These are phyloP conservation scores for Chaetogeoica ovagalla DNA, from an alignment of 2,888 invertebrate species.

Conservation along the genomic window DNA sequence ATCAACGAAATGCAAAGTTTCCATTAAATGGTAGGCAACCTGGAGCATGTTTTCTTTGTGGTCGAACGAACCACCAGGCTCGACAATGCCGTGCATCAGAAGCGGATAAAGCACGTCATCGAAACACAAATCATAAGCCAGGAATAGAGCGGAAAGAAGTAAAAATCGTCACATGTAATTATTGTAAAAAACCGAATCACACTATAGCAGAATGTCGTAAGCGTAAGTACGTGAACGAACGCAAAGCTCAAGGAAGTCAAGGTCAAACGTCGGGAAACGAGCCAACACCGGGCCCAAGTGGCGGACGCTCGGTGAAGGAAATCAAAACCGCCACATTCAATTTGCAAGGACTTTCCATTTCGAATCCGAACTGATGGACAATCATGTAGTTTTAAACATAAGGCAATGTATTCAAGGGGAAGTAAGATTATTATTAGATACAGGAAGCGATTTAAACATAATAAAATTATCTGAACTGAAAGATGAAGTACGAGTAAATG, in stretches of 20 bases:
- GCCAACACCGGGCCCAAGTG: constrained; percentile 15
- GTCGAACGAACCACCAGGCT: background rate
- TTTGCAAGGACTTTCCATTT: constrained; percentile 14
- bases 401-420: background rate
- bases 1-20: background rate
- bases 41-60: background rate
- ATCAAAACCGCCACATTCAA: constrained; percentile 21
- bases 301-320: background rate
- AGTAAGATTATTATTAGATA: background rate
- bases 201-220: constrained; percentile 12
- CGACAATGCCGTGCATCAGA: background rate
- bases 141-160: too few species aligned
- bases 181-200: constrained; percentile 2
- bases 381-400: background rate
- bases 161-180: background rate
- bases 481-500: too few species aligned
- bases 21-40: background rate
- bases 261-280: background rate
- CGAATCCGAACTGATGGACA: constrained; percentile 1
- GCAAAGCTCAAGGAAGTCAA: background rate
- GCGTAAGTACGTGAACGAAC: constrained; percentile 11
- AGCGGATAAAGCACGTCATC: background rate
- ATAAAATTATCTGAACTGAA: constrained; percentile 7
- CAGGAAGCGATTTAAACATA: constrained; percentile 6
- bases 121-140: too few species aligned